Evolutionary conservation across 2,113 vertebrate genomes (phyloP), one percentile per base, ranked within the genome.

Genomic region (Pomatorhinus ruficollis): DNA sequence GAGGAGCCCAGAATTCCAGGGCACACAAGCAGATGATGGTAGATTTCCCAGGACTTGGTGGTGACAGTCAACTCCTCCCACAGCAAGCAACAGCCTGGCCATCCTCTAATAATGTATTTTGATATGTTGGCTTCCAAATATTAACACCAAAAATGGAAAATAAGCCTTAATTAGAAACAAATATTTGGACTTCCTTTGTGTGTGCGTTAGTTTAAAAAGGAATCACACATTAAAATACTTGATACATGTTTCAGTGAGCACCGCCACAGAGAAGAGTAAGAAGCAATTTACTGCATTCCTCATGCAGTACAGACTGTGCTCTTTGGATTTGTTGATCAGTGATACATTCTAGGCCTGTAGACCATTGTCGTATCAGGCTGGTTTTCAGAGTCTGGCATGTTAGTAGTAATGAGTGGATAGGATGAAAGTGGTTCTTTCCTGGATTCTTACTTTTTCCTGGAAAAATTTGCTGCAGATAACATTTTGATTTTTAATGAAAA

Each of bases 281-380:
- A 80, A 95, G 64, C 42, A 87, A 84, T 96, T 97, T 95, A 84
- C 65, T 94, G 7, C 81, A 56, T 44, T 44, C 42, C 42, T 44
- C 15, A 18, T 53, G 49, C 30, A 40, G 39, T 19, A 19, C 35
- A 79, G 31, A 61, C 35, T 45, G 8, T 3, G 3, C 33, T 84
- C 25, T 82, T 45, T 92, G 63, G 25, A 42, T 28, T 61, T 76
- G 24, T 31, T 87, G 24, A 45, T 75, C 13, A 8, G 47, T 70
- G 28, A 57, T 39, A 57, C 23, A 49, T 70, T 87, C 27, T 78
- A 33, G 61, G 17, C 56, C 78, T 70, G 15, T 53, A 80, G 40
- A 37, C n/a, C 28, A 4, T 40, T 74, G 28, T 60, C 54, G 66
- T 28, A 27, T 47, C 0, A 6, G 15, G 16, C 33, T 84, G 54